Evolutionary conservation across 2,888 invertebrate species (phyloP).

Genomic region (Meandrusa payeni): DNA sequence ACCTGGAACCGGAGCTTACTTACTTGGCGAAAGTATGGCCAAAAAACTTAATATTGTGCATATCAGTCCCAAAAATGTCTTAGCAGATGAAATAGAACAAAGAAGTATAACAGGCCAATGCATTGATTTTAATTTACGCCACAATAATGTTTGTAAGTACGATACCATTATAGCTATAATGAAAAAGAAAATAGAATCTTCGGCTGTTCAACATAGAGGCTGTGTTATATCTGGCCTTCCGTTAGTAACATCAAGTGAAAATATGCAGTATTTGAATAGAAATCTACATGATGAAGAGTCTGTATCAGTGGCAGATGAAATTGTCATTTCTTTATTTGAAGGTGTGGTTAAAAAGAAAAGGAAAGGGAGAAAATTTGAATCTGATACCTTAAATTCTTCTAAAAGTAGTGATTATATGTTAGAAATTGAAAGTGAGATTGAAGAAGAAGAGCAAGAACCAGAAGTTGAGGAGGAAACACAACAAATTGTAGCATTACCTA

Average conservation of each 20-base stretch:
- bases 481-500: slow-evolving; percentile 50
- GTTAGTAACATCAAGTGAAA: slow-evolving; percentile 68
- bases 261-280: slow-evolving; percentile 37
- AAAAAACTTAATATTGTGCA: slow-evolving; percentile 80
- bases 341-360: slow-evolving; percentile 54
- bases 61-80: slow-evolving; percentile 77
- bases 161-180: slow-evolving; percentile 76
- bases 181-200: slow-evolving; percentile 70
- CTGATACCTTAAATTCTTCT: slow-evolving; percentile 34
- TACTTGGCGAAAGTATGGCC: slow-evolving; percentile 78
- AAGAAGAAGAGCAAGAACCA: slow-evolving; percentile 39
- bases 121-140: slow-evolving; percentile 79
- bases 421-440: slow-evolving; percentile 39
- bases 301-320: slow-evolving; percentile 38
- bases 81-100: slow-evolving; percentile 80
- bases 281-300: slow-evolving; percentile 56
- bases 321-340: slow-evolving; percentile 47
- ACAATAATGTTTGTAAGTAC: slow-evolving; percentile 71
- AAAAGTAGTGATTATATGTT: slow-evolving; percentile 39
- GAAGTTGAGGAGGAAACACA: slow-evolving; percentile 40
- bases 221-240: slow-evolving; percentile 85
- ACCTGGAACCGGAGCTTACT: slow-evolving; percentile 73
- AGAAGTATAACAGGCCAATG: slow-evolving; percentile 78
- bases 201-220: slow-evolving; percentile 79
- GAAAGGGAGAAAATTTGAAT: slow-evolving; percentile 32